phyloP scores from a whole-genome alignment of 2,113 vertebrate genomes.

The Osmerus eperlanus region DNA sequence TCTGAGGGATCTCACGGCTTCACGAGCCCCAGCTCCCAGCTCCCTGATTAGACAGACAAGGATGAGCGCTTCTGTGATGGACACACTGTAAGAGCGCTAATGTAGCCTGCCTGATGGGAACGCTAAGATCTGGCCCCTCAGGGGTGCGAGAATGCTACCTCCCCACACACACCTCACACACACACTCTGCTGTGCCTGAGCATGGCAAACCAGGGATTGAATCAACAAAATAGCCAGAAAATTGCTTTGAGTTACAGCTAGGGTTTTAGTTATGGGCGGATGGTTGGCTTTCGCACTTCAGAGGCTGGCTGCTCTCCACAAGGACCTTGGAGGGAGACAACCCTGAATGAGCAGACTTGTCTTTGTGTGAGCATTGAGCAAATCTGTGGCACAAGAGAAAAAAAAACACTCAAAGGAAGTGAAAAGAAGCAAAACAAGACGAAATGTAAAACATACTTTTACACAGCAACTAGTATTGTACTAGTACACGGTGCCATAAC shows the following conservation, averaged over 20 bases:
- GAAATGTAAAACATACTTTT: neutral
- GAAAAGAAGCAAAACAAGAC: conserved; percentile 28
- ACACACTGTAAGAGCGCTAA: conserved; percentile 48
- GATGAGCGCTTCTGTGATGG: conserved; percentile 57
- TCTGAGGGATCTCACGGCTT: conserved; percentile 49
- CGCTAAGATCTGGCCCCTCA: conserved; percentile 38
- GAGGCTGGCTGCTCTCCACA: conserved; percentile 67
- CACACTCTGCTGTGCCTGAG: conserved; percentile 39
- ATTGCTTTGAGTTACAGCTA: conserved; percentile 71
- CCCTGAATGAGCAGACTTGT: conserved; percentile 48
- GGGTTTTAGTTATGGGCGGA: conserved; percentile 72
- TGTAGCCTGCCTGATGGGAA: conserved; percentile 48
- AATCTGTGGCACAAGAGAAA: conserved; percentile 50
- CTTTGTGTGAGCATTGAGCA: conserved; percentile 49
- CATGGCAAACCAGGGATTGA: conserved; percentile 68
- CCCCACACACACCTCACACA: conserved; percentile 26
- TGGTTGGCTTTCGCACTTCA: conserved; percentile 67
- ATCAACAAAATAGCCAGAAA: conserved; percentile 73
- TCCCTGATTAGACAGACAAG: conserved; percentile 57
- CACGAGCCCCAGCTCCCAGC: conserved; percentile 12
- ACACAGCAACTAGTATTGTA: neutral
- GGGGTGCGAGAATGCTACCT: conserved; percentile 25
- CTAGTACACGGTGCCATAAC: conserved; percentile 1
- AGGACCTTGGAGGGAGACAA: conserved; percentile 52
- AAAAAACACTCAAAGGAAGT: conserved; percentile 26